Evolutionary conservation across 2,113 vertebrate genomes (phyloP), one percentile per base, ranked within the genome.

Genomic region (Petromus typicus): DNA sequence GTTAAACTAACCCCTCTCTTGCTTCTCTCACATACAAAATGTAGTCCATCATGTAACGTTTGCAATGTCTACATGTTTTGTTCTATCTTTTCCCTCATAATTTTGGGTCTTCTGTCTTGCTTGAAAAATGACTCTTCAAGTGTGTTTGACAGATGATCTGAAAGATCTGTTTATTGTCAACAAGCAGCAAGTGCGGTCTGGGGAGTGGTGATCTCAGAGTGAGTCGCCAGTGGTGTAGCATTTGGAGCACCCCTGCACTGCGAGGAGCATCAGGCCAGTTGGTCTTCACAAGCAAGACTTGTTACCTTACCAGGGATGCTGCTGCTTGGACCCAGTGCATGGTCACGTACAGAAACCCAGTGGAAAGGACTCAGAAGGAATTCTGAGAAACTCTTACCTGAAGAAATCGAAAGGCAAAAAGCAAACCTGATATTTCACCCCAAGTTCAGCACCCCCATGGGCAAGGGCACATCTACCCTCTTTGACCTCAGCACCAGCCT

Each of bases 321-420:
- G 99, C 99, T 22, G 99, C 99, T 91, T 99, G 99, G 99, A 99
- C 99, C 23, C 99, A 99, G 97, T 99, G 99, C n/a, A 99, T 99
- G 95, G 98, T 99, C 97, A 99, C 99, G 98, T 98, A 0, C 97
- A 98, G 97, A 99, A 94, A 2, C 99, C 99, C 25, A 94, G 87
- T 87, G 99, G 99, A 73, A 99, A 91, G 99, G 30, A 99, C 97
- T 82, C 99, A 99, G 1, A 99, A 99, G 99, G 99, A 99, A 96
- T 99, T 99, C 93, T 98, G 98, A 5, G 99, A 99, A 97, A 98
- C 99, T 93, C 99, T 48, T 99, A 99, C 97, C 97, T 99, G 90
- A 99, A 99, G 97, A 99, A 99, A 97, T 99, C 99, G 95, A 99
- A 99, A 97, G 99, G 99, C 96, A 99, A 99, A 97, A 98, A 98